Conservation (phyloP, 2,113 vertebrate genomes). For the human (Homo sapiens) region DNA sequence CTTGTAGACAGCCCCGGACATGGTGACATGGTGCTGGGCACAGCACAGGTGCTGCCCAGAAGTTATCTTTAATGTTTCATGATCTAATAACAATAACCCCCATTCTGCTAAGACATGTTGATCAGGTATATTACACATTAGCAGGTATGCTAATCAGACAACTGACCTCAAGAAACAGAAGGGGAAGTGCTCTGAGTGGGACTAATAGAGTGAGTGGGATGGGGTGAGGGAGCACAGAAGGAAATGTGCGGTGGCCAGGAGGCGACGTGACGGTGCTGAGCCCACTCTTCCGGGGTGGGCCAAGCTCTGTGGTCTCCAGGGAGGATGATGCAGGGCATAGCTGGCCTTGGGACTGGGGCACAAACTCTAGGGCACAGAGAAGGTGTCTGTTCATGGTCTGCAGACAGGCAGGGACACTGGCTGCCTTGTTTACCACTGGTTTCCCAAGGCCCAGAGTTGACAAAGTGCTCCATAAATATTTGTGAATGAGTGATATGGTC, state of each 20-base stretch:
- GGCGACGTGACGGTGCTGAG: no score
- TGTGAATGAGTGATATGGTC: not conserved
- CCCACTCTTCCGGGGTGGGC: not conserved
- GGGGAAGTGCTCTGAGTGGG: no score
- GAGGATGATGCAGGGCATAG: accelerated
- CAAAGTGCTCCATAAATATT: not conserved
- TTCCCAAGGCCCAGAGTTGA: no score
- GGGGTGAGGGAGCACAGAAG: no score
- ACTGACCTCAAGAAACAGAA: not conserved
- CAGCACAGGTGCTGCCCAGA: not conserved
- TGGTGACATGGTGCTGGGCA: not conserved
- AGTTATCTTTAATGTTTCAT: not conserved
- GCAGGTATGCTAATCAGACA: not conserved
- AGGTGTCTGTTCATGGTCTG: no score
- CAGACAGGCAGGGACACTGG: accelerated
- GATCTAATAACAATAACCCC: not conserved
- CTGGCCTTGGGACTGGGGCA: not conserved
- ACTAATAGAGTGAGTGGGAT: no score
- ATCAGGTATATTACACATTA: accelerated
- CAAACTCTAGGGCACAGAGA: not conserved
- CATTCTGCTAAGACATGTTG: accelerated
- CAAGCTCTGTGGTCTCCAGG: not conserved
- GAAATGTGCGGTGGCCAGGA: accelerated
- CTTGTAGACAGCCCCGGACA: not conserved
- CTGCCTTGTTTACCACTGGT: no score